A percentile compares a stretch with the other conserved stretches of the same genome.
Evolutionary conservation across 2,888 invertebrate species (phyloP).

Genomic region (Caenorhabditis doughertyi): DNA sequence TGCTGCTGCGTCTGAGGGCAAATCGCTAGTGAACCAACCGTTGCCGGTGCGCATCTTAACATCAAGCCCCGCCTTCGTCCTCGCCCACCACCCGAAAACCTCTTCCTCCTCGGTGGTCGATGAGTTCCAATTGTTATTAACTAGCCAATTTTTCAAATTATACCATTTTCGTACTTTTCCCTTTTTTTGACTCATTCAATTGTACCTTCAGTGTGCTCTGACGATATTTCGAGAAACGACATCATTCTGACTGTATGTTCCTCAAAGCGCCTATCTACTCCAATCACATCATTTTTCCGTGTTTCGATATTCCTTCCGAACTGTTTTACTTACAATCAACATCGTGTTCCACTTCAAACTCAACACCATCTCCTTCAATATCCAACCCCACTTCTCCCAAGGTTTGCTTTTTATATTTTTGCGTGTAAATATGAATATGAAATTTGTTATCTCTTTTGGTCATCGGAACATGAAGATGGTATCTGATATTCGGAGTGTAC

Average conservation of each 20-base stretch:
- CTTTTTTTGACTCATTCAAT: not conserved
- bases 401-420: conserved; percentile 31
- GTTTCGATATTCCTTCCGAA: conserved; percentile 42
- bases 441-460: conserved; percentile 13
- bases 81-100: conserved; percentile 54
- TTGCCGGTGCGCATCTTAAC: conserved; percentile 56
- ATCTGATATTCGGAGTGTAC: conserved; percentile 22
- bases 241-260: conserved; percentile 32
- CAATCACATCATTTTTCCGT: conserved; percentile 19
- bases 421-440: conserved; percentile 15
- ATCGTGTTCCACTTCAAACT: conserved; percentile 33
- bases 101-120: conserved; percentile 54
- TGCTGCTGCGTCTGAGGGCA: conserved; percentile 36
- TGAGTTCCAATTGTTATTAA: conserved; percentile 43
- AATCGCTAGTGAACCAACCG: conserved; percentile 57
- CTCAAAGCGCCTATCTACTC: conserved; percentile 40
- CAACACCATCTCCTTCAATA: conserved; percentile 42
- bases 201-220: conserved; percentile 3
- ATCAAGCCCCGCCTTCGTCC: conserved; percentile 52
- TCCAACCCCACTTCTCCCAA: conserved; percentile 43
- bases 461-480: conserved; percentile 40
- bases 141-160: conserved; percentile 12
- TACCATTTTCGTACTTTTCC: not conserved
- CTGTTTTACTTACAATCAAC: conserved; percentile 44
- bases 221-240: not conserved